phyloP scores from a whole-genome alignment of 2,797 vertebrate species.

The Rhinella marina region DNA sequence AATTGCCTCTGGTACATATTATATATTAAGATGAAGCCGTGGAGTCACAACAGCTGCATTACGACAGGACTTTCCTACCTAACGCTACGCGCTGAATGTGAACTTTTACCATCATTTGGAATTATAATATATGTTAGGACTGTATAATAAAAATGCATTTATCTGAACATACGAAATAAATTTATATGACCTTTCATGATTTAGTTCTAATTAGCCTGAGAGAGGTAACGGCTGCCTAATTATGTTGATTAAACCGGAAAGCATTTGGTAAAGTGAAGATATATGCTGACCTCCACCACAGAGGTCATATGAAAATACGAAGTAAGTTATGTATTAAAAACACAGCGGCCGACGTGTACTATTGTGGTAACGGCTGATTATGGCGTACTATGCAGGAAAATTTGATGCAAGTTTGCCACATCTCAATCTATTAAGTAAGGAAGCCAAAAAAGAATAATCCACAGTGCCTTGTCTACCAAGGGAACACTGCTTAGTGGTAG shows the following conservation, averaged over 20 bases:
- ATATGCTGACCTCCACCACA: not conserved
- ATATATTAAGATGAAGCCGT: conserved; percentile 33
- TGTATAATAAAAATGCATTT: conserved; percentile 10
- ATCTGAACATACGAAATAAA: not conserved
- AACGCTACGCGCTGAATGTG: not conserved
- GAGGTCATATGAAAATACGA: not conserved
- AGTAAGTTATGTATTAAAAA: not conserved
- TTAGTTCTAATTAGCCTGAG: not conserved
- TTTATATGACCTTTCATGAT: not conserved
- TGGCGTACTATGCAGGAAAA: too few species aligned
- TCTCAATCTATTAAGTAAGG: too few species aligned
- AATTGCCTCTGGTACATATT: conserved; percentile 41
- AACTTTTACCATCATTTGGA: conserved; percentile 26
- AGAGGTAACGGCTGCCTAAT: conserved; percentile 6
- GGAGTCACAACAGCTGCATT: conserved; percentile 25
- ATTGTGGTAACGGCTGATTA: too few species aligned
- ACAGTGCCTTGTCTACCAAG: too few species aligned
- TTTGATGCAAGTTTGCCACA: too few species aligned
- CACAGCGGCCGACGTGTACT: too few species aligned
- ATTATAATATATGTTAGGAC: conserved; percentile 10
- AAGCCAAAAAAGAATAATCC: too few species aligned
- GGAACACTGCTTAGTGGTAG: too few species aligned
- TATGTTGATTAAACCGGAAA: conserved; percentile 12
- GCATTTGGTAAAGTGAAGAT: not conserved
- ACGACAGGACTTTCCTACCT: not conserved